phyloP scores from a whole-genome alignment of 1,140 invertebrate genomes.

The Drosophila tropicalis region DNA sequence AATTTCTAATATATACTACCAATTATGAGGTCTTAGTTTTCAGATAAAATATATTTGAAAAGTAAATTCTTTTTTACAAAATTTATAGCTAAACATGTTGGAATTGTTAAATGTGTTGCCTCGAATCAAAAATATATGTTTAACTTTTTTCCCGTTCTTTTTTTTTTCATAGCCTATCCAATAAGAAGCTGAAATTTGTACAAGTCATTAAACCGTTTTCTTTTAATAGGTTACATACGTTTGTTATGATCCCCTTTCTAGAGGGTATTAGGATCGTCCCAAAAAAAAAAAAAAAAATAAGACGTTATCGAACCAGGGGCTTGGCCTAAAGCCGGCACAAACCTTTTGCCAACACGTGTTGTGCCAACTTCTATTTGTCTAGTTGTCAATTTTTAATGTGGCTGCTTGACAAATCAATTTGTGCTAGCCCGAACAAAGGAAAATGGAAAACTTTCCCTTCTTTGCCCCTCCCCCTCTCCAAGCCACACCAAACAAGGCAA shows the following conservation, averaged over 20 bases:
- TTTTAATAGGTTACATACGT: too few relatives aligned
- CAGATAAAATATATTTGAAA: too few relatives aligned
- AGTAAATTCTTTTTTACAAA: too few relatives aligned
- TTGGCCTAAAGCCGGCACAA: neutral
- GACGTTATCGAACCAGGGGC: neutral
- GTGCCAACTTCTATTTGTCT: conserved; percentile 61
- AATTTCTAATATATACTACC: too few relatives aligned
- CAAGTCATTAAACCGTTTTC: too few relatives aligned
- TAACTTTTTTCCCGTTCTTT: too few relatives aligned
- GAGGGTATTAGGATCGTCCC: neutral
- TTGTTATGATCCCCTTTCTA: neutral
- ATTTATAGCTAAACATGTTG: too few relatives aligned
- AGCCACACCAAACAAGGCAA: conserved; percentile 39
- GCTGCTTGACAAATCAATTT: conserved; percentile 77
- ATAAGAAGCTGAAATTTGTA: too few relatives aligned
- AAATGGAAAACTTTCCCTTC: conserved; percentile 51
- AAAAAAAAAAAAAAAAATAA: neutral
- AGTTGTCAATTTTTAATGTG: conserved; percentile 78
- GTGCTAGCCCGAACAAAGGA: conserved; percentile 51
- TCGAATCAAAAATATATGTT: too few relatives aligned
- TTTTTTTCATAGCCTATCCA: too few relatives aligned
- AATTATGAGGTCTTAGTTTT: too few relatives aligned
- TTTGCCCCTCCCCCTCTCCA: conserved; percentile 22
- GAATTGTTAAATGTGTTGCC: too few relatives aligned
- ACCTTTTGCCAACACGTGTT: conserved; percentile 56